phyloP scores from a whole-genome alignment of 2,888 invertebrate species.

The Idaea straminata region DNA sequence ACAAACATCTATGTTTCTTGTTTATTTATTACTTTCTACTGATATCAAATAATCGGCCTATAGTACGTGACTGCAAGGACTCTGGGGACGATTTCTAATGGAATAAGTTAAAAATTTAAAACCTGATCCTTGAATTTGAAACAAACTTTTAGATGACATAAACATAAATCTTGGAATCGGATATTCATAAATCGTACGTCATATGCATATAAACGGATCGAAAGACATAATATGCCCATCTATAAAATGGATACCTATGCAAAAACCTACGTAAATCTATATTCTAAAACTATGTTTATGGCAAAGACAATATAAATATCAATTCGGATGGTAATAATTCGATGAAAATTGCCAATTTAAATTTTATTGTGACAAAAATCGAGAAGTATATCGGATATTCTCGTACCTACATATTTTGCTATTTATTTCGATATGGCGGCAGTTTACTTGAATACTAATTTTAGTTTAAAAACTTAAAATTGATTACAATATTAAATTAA shows the following conservation, averaged over 20 bases:
- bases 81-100: no score
- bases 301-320: slow-evolving; percentile 8
- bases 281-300: neutral
- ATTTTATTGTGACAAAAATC: neutral
- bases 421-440: no score
- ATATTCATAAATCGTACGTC: neutral
- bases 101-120: neutral
- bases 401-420: no score
- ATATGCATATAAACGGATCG: neutral
- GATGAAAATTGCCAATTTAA: slow-evolving; percentile 15
- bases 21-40: no score
- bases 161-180: neutral
- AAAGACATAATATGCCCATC: neutral
- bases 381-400: no score
- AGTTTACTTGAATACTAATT: no score
- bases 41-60: no score
- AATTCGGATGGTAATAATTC: slow-evolving; percentile 2
- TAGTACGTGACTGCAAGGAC: no score
- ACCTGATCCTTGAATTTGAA: neutral
- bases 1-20: no score
- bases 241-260: neutral
- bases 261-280: neutral
- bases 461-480: neutral
- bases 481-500: neutral
- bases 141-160: neutral